Percentiles rank a stretch among this genome's conserved stretches.
Evolutionary conservation across 2,797 vertebrate genomes (phyloP).

Genomic region (Lepilemur septentrionalis): DNA sequence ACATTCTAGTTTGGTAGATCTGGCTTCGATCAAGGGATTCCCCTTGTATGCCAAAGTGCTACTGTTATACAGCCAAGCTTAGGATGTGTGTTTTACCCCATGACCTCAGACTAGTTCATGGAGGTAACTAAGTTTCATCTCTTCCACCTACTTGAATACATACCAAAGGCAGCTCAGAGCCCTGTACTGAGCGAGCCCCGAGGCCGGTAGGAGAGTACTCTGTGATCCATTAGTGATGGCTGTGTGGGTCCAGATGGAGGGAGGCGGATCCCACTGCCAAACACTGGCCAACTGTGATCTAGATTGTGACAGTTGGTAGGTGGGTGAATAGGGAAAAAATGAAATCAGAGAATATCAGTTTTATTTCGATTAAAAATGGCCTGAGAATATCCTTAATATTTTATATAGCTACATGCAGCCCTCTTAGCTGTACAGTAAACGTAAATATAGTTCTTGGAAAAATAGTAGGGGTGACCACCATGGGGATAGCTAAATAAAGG

Average conservation of each 20-base stretch:
- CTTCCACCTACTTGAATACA: not conserved
- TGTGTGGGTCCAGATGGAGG: constrained; percentile 38
- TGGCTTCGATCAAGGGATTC: not conserved
- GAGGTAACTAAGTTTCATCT: not conserved
- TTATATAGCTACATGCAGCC: not conserved
- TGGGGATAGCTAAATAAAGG: not conserved
- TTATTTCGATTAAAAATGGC: constrained; percentile 36
- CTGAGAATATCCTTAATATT: not conserved
- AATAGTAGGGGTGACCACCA: not conserved
- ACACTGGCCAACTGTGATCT: not conserved
- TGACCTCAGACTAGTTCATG: not conserved
- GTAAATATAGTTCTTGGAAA: not conserved
- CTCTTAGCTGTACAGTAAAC: not conserved
- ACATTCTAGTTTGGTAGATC: not conserved
- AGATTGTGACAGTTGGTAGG: constrained; percentile 56
- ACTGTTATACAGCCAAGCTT: not conserved
- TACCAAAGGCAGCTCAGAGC: not conserved
- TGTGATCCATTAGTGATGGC: not conserved
- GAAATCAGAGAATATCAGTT: constrained; percentile 32
- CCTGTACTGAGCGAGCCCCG: not conserved
- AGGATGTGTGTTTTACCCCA: not conserved
- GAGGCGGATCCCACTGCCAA: constrained; percentile 5
- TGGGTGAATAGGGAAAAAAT: constrained; percentile 30
- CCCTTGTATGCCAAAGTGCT: not conserved
- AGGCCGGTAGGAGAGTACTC: not conserved